Base-by-base conservation (phyloP, 2,113 vertebrate genomes). In the Solea solea region DNA sequence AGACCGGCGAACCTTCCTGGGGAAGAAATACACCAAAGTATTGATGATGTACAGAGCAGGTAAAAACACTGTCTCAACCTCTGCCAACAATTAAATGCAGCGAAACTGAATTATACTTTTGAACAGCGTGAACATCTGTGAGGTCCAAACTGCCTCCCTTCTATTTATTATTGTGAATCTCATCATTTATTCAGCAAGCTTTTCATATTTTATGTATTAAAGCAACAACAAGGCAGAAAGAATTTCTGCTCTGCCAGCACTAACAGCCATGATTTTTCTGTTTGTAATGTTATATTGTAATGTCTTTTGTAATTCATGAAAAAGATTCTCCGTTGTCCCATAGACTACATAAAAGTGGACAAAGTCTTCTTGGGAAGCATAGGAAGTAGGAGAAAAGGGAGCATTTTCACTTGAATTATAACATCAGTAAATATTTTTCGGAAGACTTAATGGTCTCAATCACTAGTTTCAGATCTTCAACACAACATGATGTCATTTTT, bases 11-110 rank as follows among this genome's bases (percentile, higher is more conserved):
- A 83, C 59, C 72, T 92, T 93, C 84, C 34, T 91, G 65, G 91
- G 91, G 9, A 88, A 76, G 49, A 83, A 87, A 73, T 91, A 91
- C 84, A 92, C 89, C 55, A 92, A 90, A 86, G 91, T 92, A 60
- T 8, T 68, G 42, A 91, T 91, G 90, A 89, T 92, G 86, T 91
- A 91, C 82, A 65, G 76, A 86, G 85, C 87, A 91, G 91, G 89
- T 90, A 79, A 69, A 66, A 63, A 41, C 42, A 11, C 61, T 41
- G 50, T 48, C 59, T 72, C 54, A 59, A 13, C 63, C 46, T 52
- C 64, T 71, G 71, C 74, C 51, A 71, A 58, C 50, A 52, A 69
- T 76, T 70, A 74, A 77, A 80, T 54, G 69, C 57, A 74, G 52
- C 5, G 5, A 9, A 70, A 53, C 53, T 34, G 34, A 68, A 53